Conservation (phyloP, 2,113 vertebrate genomes). For the Hylia prasina region DNA sequence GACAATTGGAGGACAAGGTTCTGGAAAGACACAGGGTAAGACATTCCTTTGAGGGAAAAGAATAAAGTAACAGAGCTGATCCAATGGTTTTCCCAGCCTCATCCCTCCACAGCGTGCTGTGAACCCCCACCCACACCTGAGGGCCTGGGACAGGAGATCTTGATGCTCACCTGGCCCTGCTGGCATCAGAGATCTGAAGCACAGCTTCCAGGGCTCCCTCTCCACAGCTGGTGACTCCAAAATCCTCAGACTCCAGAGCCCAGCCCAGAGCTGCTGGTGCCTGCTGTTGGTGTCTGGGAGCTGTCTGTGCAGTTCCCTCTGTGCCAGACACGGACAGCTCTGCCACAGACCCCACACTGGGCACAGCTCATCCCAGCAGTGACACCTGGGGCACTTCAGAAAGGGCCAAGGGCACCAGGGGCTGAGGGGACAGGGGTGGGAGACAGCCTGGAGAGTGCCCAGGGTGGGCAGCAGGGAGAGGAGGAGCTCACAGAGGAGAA, state of each 20-base stretch:
- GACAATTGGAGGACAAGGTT: neutral
- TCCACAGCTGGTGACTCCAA: neutral
- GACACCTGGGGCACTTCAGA: neutral
- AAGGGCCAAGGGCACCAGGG: neutral
- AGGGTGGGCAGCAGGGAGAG: neutral
- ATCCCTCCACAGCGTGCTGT: neutral
- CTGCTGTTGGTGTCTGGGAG: fast-evolving
- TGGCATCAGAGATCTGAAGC: fast-evolving
- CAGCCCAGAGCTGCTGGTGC: neutral
- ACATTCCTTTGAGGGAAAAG: neutral
- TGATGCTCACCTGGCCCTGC: neutral
- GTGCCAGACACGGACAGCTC: fast-evolving
- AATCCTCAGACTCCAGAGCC: neutral
- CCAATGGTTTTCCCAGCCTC: neutral
- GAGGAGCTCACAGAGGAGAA: fast-evolving
- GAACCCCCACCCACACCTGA: fast-evolving
- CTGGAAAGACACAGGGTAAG: neutral
- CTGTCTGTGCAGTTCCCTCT: fast-evolving
- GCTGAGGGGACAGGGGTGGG: fast-evolving
- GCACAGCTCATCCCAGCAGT: neutral
- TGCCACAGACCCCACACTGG: fast-evolving
- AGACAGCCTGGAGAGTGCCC: neutral
- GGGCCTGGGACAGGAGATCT: neutral
- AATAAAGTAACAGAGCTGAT: neutral
- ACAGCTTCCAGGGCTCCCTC: neutral